Percentiles rank a stretch among this genome's conserved stretches.
phyloP scores from a whole-genome alignment of 2,797 vertebrate species.

The Alauda arvensis region DNA sequence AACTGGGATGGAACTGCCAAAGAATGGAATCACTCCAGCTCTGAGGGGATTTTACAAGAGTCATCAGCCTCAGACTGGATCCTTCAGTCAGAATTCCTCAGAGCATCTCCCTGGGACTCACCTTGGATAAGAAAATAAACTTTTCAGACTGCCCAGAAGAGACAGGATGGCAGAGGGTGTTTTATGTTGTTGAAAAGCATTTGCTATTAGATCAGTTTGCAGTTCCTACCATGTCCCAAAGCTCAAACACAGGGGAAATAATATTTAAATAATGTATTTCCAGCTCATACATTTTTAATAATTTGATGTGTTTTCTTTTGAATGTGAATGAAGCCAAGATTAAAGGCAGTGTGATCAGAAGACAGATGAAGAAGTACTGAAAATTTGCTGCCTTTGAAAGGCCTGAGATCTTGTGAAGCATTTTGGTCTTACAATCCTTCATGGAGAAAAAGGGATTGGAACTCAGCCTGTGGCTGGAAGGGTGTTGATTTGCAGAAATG shows the following conservation, averaged over 20 bases:
- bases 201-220: not conserved
- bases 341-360: not conserved
- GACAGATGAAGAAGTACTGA: not conserved
- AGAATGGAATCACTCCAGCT: not conserved
- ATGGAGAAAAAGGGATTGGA: not conserved
- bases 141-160: not conserved
- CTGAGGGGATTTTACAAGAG: not conserved
- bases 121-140: not conserved
- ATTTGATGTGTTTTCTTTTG: not conserved
- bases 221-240: not conserved
- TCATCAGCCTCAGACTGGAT: not conserved
- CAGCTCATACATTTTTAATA: not conserved
- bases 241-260: not conserved
- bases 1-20: not conserved
- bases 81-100: not conserved
- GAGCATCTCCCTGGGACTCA: not conserved
- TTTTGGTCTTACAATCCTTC: not conserved
- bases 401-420: not conserved
- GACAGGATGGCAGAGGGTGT: not conserved
- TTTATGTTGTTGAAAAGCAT: not conserved
- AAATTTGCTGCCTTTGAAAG: not conserved
- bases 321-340: not conserved
- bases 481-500: fast-evolving
- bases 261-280: not conserved
- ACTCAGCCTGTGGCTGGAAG: not conserved